Evolutionary conservation across 2,797 vertebrate genomes (phyloP), one percentile per base, ranked within the genome.

Genomic region (Galaxias olidus): DNA sequence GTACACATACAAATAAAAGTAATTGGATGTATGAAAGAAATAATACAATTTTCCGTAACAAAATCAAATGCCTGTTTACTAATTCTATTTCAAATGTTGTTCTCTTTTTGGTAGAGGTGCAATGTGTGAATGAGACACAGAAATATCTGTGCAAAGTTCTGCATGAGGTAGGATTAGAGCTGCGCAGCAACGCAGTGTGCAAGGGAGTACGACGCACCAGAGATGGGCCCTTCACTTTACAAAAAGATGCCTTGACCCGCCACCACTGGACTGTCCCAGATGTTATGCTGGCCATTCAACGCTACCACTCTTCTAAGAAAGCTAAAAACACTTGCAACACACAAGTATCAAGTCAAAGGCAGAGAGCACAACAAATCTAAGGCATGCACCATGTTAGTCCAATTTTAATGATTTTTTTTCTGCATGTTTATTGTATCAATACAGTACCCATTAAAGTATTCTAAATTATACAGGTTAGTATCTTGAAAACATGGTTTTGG

Each of bases 61-160:
- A n/a, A n/a, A n/a, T n/a, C n/a, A n/a, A n/a, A n/a, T n/a, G n/a
- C n/a, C n/a, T n/a, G n/a, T n/a, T n/a, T n/a, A n/a, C n/a, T n/a
- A n/a, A n/a, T n/a, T n/a, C n/a, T n/a, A n/a, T n/a, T n/a, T n/a
- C n/a, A n/a, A n/a, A n/a, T n/a, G n/a, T n/a, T n/a, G n/a, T n/a
- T n/a, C n/a, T n/a, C n/a, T n/a, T n/a, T n/a, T n/a, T n/a, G n/a
- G n/a, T n/a, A 99, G 97, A 97, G 91, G 88, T 98, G 59, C 95
- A 92, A n/a, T 98, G 96, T 69, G 46, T 98, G 70, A 94, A 98
- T 0, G 97, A 99, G 88, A 97, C 94, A 0, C 96, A 95, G 86
- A 91, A 90, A 73, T 95, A 95, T 77, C 86, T 98, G 12, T 74
- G 96, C 8, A 96, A 88, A 80, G 44, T 97, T 4, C 86, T 98